phyloP scores from a whole-genome alignment of 2,113 vertebrate species.

The Strigops habroptila region DNA sequence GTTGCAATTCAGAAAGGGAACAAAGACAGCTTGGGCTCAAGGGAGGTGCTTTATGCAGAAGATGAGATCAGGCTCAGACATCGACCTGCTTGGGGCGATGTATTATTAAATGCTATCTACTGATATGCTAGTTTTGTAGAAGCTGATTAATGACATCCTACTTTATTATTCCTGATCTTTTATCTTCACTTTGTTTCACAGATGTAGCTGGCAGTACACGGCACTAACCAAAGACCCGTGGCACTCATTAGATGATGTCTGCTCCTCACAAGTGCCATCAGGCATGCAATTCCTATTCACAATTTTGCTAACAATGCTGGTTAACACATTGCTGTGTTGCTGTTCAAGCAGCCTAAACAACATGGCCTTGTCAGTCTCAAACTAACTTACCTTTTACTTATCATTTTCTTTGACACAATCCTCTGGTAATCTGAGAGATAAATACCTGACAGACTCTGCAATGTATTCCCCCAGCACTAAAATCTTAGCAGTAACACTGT shows the following conservation, averaged over 20 bases:
- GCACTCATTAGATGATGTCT: constrained; percentile 44
- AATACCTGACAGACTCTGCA: background rate
- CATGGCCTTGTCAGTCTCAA: background rate
- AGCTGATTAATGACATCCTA: constrained; percentile 36
- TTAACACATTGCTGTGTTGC: background rate
- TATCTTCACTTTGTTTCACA: constrained; percentile 37
- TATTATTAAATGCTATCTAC: constrained; percentile 45
- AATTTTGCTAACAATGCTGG: constrained; percentile 5
- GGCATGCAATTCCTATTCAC: background rate
- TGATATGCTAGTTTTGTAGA: background rate
- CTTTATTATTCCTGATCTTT: constrained; percentile 49
- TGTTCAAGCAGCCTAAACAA: background rate
- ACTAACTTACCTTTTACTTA: background rate
- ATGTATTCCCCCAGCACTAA: background rate
- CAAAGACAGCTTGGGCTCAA: background rate
- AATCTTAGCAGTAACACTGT: background rate
- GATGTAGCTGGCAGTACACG: background rate
- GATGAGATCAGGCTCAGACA: constrained; percentile 24
- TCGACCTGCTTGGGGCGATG: constrained; percentile 3
- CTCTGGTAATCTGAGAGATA: constrained; percentile 4
- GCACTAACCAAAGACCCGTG: background rate
- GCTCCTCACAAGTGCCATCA: constrained; percentile 32
- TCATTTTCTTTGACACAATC: constrained; percentile 10
- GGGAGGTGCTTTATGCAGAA: constrained; percentile 13
- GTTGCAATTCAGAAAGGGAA: background rate